Percentiles rank a stretch among this genome's conserved stretches.
Conservation (phyloP, 2,797 vertebrate genomes). For the Australoheros facetus region DNA sequence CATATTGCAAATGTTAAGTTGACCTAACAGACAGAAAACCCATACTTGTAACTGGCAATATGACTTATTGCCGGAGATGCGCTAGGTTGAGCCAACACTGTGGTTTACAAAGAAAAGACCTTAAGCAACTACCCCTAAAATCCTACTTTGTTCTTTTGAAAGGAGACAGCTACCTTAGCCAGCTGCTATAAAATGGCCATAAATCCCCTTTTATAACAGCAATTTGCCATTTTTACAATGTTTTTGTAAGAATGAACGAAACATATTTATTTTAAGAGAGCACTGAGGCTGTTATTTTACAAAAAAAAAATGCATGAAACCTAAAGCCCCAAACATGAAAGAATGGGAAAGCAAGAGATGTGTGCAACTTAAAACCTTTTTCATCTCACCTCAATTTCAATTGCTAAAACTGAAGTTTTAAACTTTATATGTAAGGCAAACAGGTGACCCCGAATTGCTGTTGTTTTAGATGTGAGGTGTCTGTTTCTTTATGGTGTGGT, state of each 20-base stretch:
- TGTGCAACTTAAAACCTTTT: background rate
- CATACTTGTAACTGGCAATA: background rate
- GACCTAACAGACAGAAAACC: background rate
- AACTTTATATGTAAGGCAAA: background rate
- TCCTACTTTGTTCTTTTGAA: background rate
- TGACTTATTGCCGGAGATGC: background rate
- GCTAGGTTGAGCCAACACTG: background rate
- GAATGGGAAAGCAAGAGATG: background rate
- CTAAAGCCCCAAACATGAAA: background rate
- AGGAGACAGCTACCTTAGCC: background rate
- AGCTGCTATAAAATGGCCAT: background rate
- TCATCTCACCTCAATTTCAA: background rate
- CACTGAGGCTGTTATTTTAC: background rate
- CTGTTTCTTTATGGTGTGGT: conserved; percentile 65
- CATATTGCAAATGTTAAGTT: background rate
- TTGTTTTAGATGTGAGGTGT: conserved; percentile 16
- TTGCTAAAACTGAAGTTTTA: background rate
- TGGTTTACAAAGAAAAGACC: background rate
- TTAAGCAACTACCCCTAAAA: background rate
- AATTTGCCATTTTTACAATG: conserved; percentile 2
- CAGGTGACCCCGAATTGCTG: background rate
- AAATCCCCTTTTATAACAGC: background rate
- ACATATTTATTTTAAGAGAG: background rate
- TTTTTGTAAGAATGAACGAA: background rate
- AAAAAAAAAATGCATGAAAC: background rate